Evolutionary conservation across 1,140 invertebrate genomes (phyloP).

Genomic region (Atta texana): DNA sequence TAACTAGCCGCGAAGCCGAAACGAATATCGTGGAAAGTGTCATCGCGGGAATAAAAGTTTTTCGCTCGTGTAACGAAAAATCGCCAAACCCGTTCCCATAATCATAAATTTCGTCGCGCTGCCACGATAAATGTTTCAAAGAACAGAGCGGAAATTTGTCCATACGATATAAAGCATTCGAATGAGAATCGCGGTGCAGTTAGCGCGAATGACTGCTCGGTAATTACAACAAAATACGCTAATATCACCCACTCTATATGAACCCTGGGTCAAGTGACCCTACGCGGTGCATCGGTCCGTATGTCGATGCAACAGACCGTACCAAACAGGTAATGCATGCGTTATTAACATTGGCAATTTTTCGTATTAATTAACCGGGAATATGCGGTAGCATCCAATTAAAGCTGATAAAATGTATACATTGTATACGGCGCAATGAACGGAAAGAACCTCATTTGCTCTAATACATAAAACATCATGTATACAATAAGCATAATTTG

Average conservation of each 20-base stretch:
- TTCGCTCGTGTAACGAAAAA: conserved; percentile 45
- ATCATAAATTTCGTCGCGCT: conserved; percentile 55
- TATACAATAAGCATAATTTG: conserved; percentile 57
- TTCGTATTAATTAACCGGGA: conserved; percentile 79
- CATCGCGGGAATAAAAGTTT: conserved; percentile 56
- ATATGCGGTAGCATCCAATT: conserved; percentile 74
- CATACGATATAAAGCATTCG: conserved; percentile 53
- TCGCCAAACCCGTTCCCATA: conserved; percentile 41
- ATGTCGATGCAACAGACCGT: conserved; percentile 67
- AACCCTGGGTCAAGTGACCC: conserved; percentile 70
- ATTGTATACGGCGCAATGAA: conserved; percentile 54
- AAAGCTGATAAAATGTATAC: conserved; percentile 76
- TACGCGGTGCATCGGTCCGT: conserved; percentile 67
- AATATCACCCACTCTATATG: conserved; percentile 73
- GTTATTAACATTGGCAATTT: conserved; percentile 79
- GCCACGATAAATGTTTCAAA: conserved; percentile 56
- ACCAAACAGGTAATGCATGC: conserved; percentile 76
- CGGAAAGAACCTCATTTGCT: conserved; percentile 67
- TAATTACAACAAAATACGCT: conserved; percentile 79
- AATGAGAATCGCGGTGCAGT: conserved; percentile 73
- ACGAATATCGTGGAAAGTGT: conserved; percentile 57
- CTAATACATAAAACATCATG: conserved; percentile 72
- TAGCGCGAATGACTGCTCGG: conserved; percentile 65
- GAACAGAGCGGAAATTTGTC: conserved; percentile 21
- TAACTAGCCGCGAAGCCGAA: conserved; percentile 62